Base-by-base conservation (phyloP, 2,888 invertebrate species). In the Scaptomyza flava region DNA sequence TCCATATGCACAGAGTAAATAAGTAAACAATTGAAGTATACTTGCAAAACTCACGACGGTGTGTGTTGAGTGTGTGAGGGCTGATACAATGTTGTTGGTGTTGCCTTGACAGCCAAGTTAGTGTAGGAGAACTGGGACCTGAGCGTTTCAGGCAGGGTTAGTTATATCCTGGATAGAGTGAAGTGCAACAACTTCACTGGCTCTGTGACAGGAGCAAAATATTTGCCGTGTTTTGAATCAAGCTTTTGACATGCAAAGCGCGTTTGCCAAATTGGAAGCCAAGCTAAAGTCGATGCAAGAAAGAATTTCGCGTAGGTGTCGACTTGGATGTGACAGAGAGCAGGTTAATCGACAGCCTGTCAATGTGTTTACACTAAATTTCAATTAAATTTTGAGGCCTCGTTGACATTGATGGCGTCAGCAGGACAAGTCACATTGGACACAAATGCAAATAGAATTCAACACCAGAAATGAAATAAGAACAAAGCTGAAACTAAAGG, bases 321-420 rank as follows among this genome's bases (percentile, higher is more conserved):
- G 68, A 60, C 50, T 61, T 36, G 43, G 48, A 41, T 48, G 41
- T 45, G 54, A 27, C 17, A 2, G 27, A 20, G 8, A 38, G 61
- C 78, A 70, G 86, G 68, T 83, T 86, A 86, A 82, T 77, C 84
- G 84, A 79, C 75, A 68, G 70, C 42, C 84, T 79, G 86, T 83
- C 82, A 79, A 74, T 82, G 67, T 79, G 81, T 81, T 86, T 86
- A 86, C 82, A 82, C 81, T 86, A 86, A 83, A 82, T 86, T 86
- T 86, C 82, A 86, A 82, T 82, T 82, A 86, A 82, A 83, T 81
- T 66, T 68, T 77, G 79, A 83, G 77, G 68, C 80, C 65, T 78
- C 60, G 68, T 75, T 85, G 85, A 85, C 86, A 71, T 45, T 85
- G 86, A 82, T 78, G 64, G 58, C 54, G 53, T 14, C 52, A 47